Conservation (phyloP, 2,888 invertebrate genomes). For the Hirtodrosophila histrioides region DNA sequence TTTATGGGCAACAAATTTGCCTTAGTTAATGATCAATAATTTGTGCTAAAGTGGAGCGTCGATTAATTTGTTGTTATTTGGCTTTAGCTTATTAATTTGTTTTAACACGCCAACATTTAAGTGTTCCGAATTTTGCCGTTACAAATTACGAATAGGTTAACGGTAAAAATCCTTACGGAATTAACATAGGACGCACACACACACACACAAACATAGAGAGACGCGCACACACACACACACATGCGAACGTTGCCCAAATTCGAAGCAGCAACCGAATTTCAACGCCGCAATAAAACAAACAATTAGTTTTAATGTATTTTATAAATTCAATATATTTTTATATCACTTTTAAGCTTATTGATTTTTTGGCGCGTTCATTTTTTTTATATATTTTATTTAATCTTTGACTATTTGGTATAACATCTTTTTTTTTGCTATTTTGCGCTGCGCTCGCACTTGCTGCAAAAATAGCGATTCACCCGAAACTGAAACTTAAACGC, state of each 20-base stretch:
- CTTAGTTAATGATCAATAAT: constrained; percentile 50
- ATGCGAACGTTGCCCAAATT: constrained; percentile 3
- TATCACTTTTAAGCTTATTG: constrained; percentile 16
- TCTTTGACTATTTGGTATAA: not conserved
- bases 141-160: constrained; percentile 20
- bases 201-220: not conserved
- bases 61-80: constrained; percentile 19
- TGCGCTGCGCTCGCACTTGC: constrained; percentile 14
- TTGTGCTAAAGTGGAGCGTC: constrained; percentile 25
- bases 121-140: constrained; percentile 27
- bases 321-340: constrained; percentile 3
- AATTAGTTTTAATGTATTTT: constrained; percentile 3
- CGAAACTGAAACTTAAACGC: constrained; percentile 36
- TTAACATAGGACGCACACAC: constrained; percentile 12
- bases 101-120: constrained; percentile 16
- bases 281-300: not conserved
- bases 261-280: not conserved
- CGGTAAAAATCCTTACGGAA: constrained; percentile 48
- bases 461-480: constrained; percentile 40
- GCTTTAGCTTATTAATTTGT: constrained; percentile 32
- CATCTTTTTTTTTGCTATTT: constrained; percentile 5
- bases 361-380: constrained; percentile 36
- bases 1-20: constrained; percentile 19
- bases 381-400: constrained; percentile 15
- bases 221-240: constrained; percentile 16